Evolutionary conservation across 1,140 invertebrate species (phyloP).

Genomic region (Hestina assimilis): DNA sequence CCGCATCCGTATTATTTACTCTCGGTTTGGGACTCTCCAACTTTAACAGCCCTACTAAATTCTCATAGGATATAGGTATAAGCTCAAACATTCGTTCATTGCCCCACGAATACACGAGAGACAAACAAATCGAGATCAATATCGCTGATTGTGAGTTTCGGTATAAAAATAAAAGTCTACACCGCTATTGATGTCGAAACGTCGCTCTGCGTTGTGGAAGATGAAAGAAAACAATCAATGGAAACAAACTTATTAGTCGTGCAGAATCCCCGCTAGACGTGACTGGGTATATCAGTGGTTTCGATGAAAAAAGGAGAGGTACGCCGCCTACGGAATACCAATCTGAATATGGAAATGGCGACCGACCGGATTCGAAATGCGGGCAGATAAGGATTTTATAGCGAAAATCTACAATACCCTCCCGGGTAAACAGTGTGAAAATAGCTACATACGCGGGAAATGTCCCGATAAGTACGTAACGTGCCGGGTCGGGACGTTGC

Average conservation of each 20-base stretch:
- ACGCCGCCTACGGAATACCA: constrained; percentile 47
- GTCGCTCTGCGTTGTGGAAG: background rate
- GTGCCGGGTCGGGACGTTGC: constrained; percentile 24
- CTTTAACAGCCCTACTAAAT: constrained; percentile 46
- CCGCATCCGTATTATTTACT: constrained; percentile 63
- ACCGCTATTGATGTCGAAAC: background rate
- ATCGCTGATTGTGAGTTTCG: background rate
- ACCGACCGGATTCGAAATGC: constrained; percentile 61
- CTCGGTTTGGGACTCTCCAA: constrained; percentile 46
- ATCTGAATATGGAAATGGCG: constrained; percentile 70
- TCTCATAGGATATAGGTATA: constrained; percentile 31
- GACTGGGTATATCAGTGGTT: constrained; percentile 36
- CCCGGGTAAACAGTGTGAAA: constrained; percentile 40
- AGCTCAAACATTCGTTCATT: background rate
- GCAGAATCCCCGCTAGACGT: constrained; percentile 36
- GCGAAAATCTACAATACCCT: constrained; percentile 44
- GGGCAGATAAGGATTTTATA: constrained; percentile 71
- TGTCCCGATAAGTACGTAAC: constrained; percentile 46
- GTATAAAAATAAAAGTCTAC: background rate
- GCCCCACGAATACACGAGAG: constrained; percentile 5
- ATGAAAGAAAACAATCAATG: constrained; percentile 27
- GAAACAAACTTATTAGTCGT: constrained; percentile 40
- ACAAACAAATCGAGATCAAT: constrained; percentile 3
- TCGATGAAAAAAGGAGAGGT: constrained; percentile 40
- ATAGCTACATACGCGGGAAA: constrained; percentile 40